Conservation (phyloP, 2,113 vertebrate species). For the Tyrannus savana region DNA sequence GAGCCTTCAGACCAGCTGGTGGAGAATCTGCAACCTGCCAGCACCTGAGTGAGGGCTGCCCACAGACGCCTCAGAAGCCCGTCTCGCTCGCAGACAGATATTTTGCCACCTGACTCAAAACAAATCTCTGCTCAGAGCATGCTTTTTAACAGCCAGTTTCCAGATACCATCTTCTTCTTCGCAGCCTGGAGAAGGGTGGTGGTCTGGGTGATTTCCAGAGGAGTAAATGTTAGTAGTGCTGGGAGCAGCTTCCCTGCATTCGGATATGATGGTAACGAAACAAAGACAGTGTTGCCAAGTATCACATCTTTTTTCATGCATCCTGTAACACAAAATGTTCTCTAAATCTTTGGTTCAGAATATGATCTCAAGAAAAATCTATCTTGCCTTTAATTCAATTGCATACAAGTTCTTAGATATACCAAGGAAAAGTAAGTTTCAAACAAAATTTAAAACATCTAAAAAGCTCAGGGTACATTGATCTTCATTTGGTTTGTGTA, state of each 20-base stretch:
- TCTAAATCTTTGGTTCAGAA: neutral
- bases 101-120: constrained; percentile 53
- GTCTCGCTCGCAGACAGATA: neutral
- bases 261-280: neutral
- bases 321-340: neutral
- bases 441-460: neutral
- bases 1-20: constrained; percentile 17
- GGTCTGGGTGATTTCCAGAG: neutral
- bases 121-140: neutral
- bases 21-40: constrained; percentile 46
- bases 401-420: neutral
- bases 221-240: constrained; percentile 21
- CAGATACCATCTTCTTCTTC: neutral
- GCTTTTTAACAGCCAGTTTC: constrained; percentile 41
- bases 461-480: neutral
- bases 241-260: constrained; percentile 12
- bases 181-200: neutral
- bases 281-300: neutral
- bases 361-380: neutral
- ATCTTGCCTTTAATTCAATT: neutral
- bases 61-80: neutral
- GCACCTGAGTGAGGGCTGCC: constrained; percentile 35
- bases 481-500: neutral
- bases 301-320: neutral
- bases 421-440: neutral